A percentile compares a stretch with the other conserved stretches of the same genome.
phyloP scores from a whole-genome alignment of 2,113 vertebrate genomes.

The Aramus guarauna region DNA sequence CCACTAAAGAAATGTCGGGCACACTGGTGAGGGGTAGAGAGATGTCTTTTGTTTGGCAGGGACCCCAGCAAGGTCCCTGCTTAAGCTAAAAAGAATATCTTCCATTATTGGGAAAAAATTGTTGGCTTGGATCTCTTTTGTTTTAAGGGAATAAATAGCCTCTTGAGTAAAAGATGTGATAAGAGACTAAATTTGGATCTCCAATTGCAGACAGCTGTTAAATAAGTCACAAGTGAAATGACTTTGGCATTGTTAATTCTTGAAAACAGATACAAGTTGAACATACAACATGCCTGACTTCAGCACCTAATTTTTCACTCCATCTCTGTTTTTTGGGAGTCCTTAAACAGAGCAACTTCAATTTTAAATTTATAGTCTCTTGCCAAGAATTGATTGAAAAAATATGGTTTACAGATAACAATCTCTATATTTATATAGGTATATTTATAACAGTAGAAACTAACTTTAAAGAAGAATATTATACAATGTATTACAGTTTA shows the following conservation, averaged over 20 bases:
- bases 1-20: neutral
- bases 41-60: neutral
- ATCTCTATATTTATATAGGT: constrained; percentile 62
- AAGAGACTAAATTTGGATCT: constrained; percentile 66
- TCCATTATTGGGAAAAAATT: neutral
- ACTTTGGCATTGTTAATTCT: constrained; percentile 64
- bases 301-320: constrained; percentile 77
- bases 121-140: neutral
- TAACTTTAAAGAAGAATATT: neutral
- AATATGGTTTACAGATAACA: constrained; percentile 48
- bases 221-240: constrained; percentile 68
- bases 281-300: constrained; percentile 65
- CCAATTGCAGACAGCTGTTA: constrained; percentile 62
- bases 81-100: neutral
- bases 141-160: constrained; percentile 43
- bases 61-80: neutral
- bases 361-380: constrained; percentile 45
- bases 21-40: neutral
- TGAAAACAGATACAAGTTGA: constrained; percentile 64
- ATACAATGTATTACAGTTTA: neutral
- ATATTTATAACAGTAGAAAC: neutral
- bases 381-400: constrained; percentile 73
- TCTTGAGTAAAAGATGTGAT: constrained; percentile 40
- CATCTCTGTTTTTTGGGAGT: constrained; percentile 53
- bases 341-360: constrained; percentile 55